Base-by-base conservation (phyloP, 2,113 vertebrate genomes). In the Gambusia holbrooki region DNA sequence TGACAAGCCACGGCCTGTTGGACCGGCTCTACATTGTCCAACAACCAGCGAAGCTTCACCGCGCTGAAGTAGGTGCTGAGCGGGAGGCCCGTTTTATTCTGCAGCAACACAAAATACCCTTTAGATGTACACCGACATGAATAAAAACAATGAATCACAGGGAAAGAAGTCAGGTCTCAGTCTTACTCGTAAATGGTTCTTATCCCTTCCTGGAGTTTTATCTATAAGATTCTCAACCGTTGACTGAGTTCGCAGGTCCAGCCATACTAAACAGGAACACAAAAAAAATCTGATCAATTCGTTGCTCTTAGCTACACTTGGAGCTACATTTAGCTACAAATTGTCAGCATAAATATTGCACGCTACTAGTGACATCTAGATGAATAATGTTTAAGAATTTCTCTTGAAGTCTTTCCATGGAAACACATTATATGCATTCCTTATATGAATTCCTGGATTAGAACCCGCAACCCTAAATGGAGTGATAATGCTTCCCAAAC, bases 21-120 rank as follows among this genome's bases (percentile, higher is more conserved):
- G 32, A 97, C 95, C 35, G 94, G 86, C 13, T 92, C 90, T 54
- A 98, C 96, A 1, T 99, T 98, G 91, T 99, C 97, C 88, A 99
- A 94, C 83, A 99, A 90, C 98, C 98, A 99, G 10, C 96, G 95
- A n/a, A 99, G 94, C 80, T 99, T 99, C 83, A 99, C 96, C 0
- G 98, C 98, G 77, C 98, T 99, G 91, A 99, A 99, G 84, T 99
- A 99, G 3, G 98, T 99, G 92, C 96, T 99, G 91, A 99, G 96
- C 6, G 98, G 98, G 75, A 99, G 97, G 35, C 98, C 98, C 0
- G 98, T 99, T 90, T 95, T 98, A 84, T 95, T 95, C 98, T 99
- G 89, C 64, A 11, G 13, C 27, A 19, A 0, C 32, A 61, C 32
- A 40, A 29, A 22, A 4, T 25, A 4, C 30, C 7, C 25, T 4